These are phyloP conservation scores for Etheostoma nigrum DNA, from an alignment of 2,797 vertebrate species.

Conservation along the genomic window DNA sequence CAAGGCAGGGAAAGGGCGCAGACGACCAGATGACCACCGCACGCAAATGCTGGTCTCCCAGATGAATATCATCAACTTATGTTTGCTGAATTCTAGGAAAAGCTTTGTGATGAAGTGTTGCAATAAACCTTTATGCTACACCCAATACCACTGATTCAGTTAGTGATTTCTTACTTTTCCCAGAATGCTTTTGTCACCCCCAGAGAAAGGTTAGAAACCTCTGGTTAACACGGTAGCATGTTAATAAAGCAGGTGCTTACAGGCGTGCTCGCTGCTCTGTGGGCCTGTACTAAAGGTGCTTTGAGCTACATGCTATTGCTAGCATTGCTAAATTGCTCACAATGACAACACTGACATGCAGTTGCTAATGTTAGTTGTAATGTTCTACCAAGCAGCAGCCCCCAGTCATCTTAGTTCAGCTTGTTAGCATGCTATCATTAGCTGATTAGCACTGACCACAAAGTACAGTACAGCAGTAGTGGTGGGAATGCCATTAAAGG, in stretches of 20 bases:
- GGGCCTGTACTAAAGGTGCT: too few relatives aligned
- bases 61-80: constrained; percentile 28
- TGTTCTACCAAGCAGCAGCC: background rate
- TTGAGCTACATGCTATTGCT: background rate
- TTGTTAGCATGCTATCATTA: background rate
- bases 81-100: constrained; percentile 26
- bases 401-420: background rate
- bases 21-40: constrained; percentile 46
- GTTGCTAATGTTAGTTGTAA: background rate
- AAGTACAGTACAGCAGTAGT: background rate
- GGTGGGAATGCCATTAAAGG: too few relatives aligned
- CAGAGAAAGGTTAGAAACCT: background rate
- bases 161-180: constrained; percentile 31
- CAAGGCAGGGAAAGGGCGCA: constrained; percentile 30
- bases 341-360: background rate
- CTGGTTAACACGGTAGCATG: background rate
- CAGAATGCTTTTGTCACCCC: constrained; percentile 17
- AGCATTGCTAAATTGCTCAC: background rate
- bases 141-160: background rate
- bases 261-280: too few relatives aligned
- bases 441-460: background rate
- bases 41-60: background rate
- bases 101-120: constrained; percentile 34
- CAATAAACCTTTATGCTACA: constrained; percentile 24
- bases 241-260: background rate